Evolutionary conservation across 1,140 invertebrate species (phyloP), one percentile per base, ranked within the genome.

Genomic region (Panagrolaimus sp.): DNA sequence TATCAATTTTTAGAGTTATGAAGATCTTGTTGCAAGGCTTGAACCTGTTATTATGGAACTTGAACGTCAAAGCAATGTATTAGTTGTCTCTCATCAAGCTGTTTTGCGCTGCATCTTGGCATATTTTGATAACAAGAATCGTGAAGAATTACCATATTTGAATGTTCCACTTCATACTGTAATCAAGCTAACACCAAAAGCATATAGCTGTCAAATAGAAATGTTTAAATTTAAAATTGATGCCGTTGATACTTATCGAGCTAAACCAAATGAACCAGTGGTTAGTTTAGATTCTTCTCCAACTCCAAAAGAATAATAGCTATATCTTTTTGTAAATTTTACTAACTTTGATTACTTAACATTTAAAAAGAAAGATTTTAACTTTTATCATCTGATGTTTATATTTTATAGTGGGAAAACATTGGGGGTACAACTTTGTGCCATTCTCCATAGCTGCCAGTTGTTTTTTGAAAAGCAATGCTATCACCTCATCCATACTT

Each of bases 41-140:
- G 95, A 98, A 84, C 94, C 94, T 0, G 94, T 98, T 42, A 97
- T 98, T 71, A 98, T 98, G 95, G 96, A 98, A 85, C 84, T 99
- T 72, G 96, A 98, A 85, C 85, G 69, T 9, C 95, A 98, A 85
- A 93, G 93, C 64, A 98, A 98, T 85, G 94, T 99, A 27, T 86
- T 99, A 68, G 95, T 99, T 0, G 91, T 99, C 5, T 93, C 91
- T 9, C 96, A 98, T 86, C 96, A 98, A 85, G 96, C 96, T 4
- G 95, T 98, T 46, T 87, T 97, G 67, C 86, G 96, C 25, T 99
- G 96, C 84, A 87, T 99, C 25, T 87, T 99, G 27, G 96, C 95
- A 0, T 99, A 98, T 84, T 98, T 98, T 84, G 86, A 97, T 71
- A 95, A 98, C 83, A 96, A 98, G 84, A 90, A 89, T 73, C 89